Evolutionary conservation across 2,797 vertebrate species (phyloP).

Genomic region (Microtus obscurus): DNA sequence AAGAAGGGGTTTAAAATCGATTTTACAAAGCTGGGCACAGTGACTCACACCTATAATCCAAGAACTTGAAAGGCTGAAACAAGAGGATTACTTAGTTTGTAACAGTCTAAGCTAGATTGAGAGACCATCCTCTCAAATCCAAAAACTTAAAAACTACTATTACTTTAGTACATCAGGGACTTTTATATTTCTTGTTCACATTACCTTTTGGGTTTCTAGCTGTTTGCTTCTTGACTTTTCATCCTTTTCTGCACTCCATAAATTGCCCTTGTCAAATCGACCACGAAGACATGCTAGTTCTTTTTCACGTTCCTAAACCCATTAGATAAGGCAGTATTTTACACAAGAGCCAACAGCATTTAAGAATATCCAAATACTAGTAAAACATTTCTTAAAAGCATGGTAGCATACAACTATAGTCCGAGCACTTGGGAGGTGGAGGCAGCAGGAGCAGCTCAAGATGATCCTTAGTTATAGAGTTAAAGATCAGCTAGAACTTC

Average conservation of each 20-base stretch:
- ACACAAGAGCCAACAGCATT: constrained; percentile 25
- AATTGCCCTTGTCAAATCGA: constrained; percentile 92
- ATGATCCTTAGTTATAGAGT: background rate
- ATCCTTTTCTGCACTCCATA: constrained; percentile 89
- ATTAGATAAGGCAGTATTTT: constrained; percentile 52
- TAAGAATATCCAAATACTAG: constrained; percentile 47
- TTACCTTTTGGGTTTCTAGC: constrained; percentile 86
- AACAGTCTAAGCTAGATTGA: background rate
- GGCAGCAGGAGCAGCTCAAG: background rate
- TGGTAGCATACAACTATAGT: background rate
- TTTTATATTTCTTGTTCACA: background rate
- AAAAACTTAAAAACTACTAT: background rate
- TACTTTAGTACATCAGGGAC: background rate
- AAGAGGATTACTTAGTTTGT: background rate
- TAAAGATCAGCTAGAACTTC: background rate
- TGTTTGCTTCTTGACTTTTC: constrained; percentile 81
- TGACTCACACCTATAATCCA: background rate
- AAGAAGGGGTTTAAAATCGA: background rate
- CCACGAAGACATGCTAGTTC: constrained; percentile 94
- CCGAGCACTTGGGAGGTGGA: background rate
- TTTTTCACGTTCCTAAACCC: constrained; percentile 93
- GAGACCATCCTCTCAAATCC: background rate
- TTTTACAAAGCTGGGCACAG: background rate
- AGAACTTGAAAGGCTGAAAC: background rate
- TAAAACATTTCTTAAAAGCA: background rate